A percentile compares a stretch with the other conserved stretches of the same genome.
Evolutionary conservation across 2,797 vertebrate genomes (phyloP).

Genomic region (Liparis tanakae): DNA sequence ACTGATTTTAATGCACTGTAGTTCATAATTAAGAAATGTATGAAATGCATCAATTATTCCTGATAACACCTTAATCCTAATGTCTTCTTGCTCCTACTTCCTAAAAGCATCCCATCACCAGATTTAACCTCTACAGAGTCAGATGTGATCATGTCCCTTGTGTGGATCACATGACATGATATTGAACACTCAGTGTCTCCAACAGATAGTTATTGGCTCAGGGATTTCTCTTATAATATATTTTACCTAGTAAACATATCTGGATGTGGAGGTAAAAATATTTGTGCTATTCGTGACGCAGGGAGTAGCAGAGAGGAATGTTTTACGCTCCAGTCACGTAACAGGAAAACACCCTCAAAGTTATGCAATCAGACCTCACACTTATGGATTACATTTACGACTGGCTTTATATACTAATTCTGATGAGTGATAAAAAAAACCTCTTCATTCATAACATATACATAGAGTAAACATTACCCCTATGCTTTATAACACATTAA

Average conservation of each 20-base stretch:
- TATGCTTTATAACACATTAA: no score
- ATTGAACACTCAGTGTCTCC: background rate
- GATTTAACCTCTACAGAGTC: background rate
- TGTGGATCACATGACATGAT: background rate
- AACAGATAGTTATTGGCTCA: background rate
- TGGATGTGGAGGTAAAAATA: conserved; percentile 19
- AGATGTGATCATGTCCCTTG: background rate
- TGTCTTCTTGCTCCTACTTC: background rate
- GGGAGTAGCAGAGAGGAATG: background rate
- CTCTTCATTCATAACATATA: background rate
- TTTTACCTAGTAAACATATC: background rate
- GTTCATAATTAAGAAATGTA: background rate
- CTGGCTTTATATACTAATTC: background rate
- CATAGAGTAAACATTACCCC: no score
- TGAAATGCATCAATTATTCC: background rate
- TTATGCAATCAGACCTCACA: background rate
- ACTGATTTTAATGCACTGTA: background rate
- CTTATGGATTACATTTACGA: background rate
- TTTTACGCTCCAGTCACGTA: background rate
- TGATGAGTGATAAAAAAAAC: conserved; percentile 16
- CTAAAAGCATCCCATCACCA: background rate
- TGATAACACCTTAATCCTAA: background rate
- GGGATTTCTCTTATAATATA: background rate
- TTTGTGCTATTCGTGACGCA: background rate
- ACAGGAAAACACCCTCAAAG: background rate